A percentile compares a stretch with the other conserved stretches of the same genome.
Evolutionary conservation across 2,113 vertebrate genomes (phyloP).

Genomic region (Bettongia penicillata): DNA sequence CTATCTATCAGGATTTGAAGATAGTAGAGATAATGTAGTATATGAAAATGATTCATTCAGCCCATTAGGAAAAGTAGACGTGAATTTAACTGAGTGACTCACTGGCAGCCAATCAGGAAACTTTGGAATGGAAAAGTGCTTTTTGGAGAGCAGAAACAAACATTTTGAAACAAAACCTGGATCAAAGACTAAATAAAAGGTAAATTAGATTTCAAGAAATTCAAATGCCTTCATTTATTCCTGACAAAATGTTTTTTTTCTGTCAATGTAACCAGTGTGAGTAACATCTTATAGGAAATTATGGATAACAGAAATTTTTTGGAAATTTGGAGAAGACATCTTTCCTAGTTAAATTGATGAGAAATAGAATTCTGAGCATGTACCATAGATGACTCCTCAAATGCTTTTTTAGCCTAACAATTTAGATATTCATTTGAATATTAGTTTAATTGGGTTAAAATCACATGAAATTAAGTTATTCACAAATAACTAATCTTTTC

Average conservation of each 20-base stretch:
- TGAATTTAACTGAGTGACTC: neutral
- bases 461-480: neutral
- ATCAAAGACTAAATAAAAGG: neutral
- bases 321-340: neutral
- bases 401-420: neutral
- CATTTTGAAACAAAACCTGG: neutral
- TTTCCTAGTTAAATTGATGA: neutral
- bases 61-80: neutral
- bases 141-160: neutral
- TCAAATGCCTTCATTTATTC: neutral
- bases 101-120: neutral
- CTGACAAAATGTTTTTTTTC: neutral
- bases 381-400: neutral
- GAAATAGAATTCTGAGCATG: neutral
- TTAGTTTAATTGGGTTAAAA: neutral
- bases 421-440: neutral
- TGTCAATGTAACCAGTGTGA: neutral
- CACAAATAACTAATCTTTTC: neutral
- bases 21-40: neutral
- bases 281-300: neutral
- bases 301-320: neutral
- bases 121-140: neutral
- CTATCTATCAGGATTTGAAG: neutral
- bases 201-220: neutral
- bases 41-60: neutral